These are phyloP conservation scores for Epizoanthus scotinus DNA, from an alignment of 92 coral and sea anemone species.

Conservation along the genomic window DNA sequence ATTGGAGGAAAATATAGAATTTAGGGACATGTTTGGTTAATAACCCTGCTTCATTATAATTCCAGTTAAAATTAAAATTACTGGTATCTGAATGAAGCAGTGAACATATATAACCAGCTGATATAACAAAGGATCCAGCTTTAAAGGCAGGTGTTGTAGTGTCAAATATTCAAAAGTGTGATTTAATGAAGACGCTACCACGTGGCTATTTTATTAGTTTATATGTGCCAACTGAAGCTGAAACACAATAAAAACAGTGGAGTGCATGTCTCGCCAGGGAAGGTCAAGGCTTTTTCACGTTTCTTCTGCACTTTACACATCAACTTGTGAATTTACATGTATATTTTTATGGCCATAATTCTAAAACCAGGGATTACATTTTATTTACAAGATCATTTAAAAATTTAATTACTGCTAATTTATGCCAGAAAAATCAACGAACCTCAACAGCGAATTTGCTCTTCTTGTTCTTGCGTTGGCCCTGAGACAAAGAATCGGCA, in stretches of 20 bases:
- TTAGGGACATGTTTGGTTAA: no score
- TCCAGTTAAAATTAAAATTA: no score
- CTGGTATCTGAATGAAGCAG: no score
- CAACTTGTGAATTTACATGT: neutral
- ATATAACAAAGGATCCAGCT: neutral
- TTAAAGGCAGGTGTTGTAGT: constrained; percentile 37
- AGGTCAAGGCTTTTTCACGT: neutral
- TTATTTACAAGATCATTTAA: neutral
- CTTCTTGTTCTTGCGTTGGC: constrained; percentile 16
- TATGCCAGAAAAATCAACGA: neutral
- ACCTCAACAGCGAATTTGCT: constrained; percentile 36
- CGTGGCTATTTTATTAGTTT: neutral
- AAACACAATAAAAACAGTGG: neutral
- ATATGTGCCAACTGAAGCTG: neutral
- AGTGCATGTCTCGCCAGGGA: neutral
- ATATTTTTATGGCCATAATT: neutral
- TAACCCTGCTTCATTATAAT: no score
- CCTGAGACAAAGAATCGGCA: neutral
- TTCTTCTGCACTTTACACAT: neutral
- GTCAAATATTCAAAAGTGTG: constrained; percentile 18
- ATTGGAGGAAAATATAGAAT: no score
- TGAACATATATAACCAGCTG: neutral
- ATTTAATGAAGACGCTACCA: constrained; percentile 20
- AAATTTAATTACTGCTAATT: neutral
- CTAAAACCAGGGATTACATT: neutral